A percentile compares a stretch with the other conserved stretches of the same genome.
phyloP scores from a whole-genome alignment of 2,888 invertebrate species.

The Cantharis nigra region DNA sequence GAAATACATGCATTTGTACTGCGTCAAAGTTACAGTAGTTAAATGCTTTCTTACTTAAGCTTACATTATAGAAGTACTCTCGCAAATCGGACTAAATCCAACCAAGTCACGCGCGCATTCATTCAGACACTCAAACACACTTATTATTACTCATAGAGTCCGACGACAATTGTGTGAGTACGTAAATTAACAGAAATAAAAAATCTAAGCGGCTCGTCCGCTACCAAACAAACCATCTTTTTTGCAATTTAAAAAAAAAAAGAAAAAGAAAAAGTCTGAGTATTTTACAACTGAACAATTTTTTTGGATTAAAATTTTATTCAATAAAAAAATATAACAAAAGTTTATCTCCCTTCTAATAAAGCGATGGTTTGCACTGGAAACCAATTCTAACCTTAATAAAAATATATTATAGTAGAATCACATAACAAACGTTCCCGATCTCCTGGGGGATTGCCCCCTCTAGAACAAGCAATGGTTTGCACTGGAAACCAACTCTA shows the following conservation, averaged over 20 bases:
- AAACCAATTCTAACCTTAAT: too few relatives aligned
- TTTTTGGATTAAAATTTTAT: not conserved
- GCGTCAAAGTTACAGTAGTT: slow-evolving; percentile 43
- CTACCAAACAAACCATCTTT: not conserved
- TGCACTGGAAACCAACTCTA: slow-evolving; percentile 6
- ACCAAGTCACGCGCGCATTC: slow-evolving; percentile 19
- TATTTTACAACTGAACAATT: not conserved
- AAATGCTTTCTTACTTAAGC: slow-evolving; percentile 48
- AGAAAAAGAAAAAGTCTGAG: not conserved
- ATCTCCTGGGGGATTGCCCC: not conserved
- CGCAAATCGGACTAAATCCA: slow-evolving; percentile 13
- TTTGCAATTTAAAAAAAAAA: not conserved
- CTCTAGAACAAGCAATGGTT: slow-evolving; percentile 9
- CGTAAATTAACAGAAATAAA: not conserved
- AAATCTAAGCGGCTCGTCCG: not conserved
- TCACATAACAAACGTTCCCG: not conserved
- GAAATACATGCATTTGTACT: slow-evolving; percentile 45
- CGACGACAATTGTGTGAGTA: slow-evolving; percentile 16
- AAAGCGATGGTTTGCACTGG: too few relatives aligned
- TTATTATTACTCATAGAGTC: slow-evolving; percentile 22
- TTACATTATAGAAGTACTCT: slow-evolving; percentile 25
- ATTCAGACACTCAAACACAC: slow-evolving; percentile 15
- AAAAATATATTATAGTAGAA: too few relatives aligned
- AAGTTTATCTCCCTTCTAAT: not conserved
- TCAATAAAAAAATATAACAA: not conserved